Evolutionary conservation across 1,140 invertebrate species (phyloP).

Genomic region (Drosophila navojoa): DNA sequence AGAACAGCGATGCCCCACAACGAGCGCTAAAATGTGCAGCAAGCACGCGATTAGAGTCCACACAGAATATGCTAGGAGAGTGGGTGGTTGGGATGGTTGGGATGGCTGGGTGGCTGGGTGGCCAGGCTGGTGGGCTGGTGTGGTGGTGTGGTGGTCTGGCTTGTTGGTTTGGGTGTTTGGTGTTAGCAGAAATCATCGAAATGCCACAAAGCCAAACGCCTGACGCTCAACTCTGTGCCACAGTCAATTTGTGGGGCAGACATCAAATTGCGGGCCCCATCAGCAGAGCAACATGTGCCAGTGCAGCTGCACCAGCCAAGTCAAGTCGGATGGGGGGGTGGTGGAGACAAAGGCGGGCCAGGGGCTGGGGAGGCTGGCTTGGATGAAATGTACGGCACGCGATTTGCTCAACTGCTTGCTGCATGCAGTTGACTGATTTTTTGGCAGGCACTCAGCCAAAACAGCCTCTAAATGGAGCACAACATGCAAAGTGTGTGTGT

Average conservation of each 20-base stretch:
- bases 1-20: conserved; percentile 36
- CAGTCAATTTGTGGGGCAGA: conserved; percentile 36
- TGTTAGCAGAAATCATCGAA: conserved; percentile 74
- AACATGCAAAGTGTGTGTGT: conserved; percentile 37
- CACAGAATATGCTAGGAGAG: conserved; percentile 17
- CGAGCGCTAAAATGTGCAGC: conserved; percentile 72
- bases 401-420: conserved; percentile 61
- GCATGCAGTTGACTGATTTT: conserved; percentile 64
- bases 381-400: conserved; percentile 45
- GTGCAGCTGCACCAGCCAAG: conserved; percentile 49
- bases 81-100: not conserved
- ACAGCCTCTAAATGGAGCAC: conserved; percentile 65
- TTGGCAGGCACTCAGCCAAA: conserved; percentile 48
- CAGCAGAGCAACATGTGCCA: conserved; percentile 43
- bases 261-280: not conserved
- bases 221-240: conserved; percentile 42
- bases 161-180: too few relatives aligned
- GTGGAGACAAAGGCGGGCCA: too few relatives aligned
- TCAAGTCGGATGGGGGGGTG: not conserved
- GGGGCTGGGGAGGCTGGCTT: not conserved
- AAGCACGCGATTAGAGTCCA: conserved; percentile 71
- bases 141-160: not conserved
- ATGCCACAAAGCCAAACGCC: conserved; percentile 71
- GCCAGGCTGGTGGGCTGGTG: too few relatives aligned
- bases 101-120: too few relatives aligned